Conservation (phyloP, 2,797 vertebrate genomes). For the Liparis tanakae region DNA sequence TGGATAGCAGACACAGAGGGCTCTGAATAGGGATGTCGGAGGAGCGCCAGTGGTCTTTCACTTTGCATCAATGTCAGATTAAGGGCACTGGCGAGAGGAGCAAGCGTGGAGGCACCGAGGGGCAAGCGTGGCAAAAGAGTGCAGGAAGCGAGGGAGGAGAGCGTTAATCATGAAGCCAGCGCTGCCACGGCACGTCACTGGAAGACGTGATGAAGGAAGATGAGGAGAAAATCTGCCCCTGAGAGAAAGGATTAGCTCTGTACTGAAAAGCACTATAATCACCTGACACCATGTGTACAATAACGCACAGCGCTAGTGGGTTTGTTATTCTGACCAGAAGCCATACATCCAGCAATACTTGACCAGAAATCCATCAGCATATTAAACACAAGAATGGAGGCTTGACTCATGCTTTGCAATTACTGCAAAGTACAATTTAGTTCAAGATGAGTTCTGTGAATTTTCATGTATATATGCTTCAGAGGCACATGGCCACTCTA, state of each 20-base stretch:
- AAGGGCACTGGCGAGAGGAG: slow-evolving; percentile 61
- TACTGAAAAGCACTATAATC: slow-evolving; percentile 16
- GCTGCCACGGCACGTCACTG: slow-evolving; percentile 45
- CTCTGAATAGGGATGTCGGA: slow-evolving; percentile 58
- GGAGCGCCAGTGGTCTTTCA: slow-evolving; percentile 76
- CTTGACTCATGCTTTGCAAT: slow-evolving; percentile 8
- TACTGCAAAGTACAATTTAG: neutral
- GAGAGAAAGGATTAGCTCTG: slow-evolving; percentile 6
- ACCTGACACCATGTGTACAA: neutral
- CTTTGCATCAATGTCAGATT: slow-evolving; percentile 80
- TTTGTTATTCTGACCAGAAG: slow-evolving; percentile 12
- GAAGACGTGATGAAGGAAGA: slow-evolving; percentile 36
- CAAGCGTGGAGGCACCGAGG: slow-evolving; percentile 50
- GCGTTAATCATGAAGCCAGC: slow-evolving; percentile 62
- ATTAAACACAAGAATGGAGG: neutral
- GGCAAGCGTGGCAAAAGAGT: slow-evolving; percentile 62
- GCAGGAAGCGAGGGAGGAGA: slow-evolving; percentile 36
- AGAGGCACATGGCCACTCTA: neutral
- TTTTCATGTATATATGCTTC: slow-evolving; percentile 1
- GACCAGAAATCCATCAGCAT: slow-evolving; percentile 6
- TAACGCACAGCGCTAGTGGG: neutral
- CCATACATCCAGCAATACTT: neutral
- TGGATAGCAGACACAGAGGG: slow-evolving; percentile 60
- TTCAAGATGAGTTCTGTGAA: slow-evolving; percentile 16
- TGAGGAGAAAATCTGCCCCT: slow-evolving; percentile 27